A percentile compares a stretch with the other conserved stretches of the same genome.
These are phyloP conservation scores for human DNA, from an alignment of 2,113 vertebrate genomes.

Conservation along the genomic window GRCh38 chr15:67680501-67681000, in stretches of 20 bases:
- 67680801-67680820: neutral
- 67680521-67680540: conserved; percentile 21
- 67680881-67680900: neutral
- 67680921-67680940: neutral
- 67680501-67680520: conserved; percentile 32
- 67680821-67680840: neutral
- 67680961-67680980: neutral
- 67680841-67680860: conserved; percentile 11
- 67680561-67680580: conserved; percentile 76
- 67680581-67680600: conserved; percentile 49
- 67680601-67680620: conserved; percentile 60
- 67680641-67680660: conserved; percentile 9
- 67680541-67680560: conserved; percentile 48
- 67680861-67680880: neutral
- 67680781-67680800: conserved; percentile 8
- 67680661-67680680: conserved; percentile 57
- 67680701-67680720: neutral
- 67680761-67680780: conserved; percentile 15
- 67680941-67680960: neutral
- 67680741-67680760: conserved; percentile 12
- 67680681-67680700: conserved; percentile 39
- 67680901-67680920: neutral
- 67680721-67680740: neutral
- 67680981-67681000: neutral
- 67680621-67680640: conserved; percentile 49